A percentile compares a stretch with the other conserved stretches of the same genome.
Evolutionary conservation across 2,113 vertebrate genomes (phyloP).

Genomic region (Toxotes jaculatrix): DNA sequence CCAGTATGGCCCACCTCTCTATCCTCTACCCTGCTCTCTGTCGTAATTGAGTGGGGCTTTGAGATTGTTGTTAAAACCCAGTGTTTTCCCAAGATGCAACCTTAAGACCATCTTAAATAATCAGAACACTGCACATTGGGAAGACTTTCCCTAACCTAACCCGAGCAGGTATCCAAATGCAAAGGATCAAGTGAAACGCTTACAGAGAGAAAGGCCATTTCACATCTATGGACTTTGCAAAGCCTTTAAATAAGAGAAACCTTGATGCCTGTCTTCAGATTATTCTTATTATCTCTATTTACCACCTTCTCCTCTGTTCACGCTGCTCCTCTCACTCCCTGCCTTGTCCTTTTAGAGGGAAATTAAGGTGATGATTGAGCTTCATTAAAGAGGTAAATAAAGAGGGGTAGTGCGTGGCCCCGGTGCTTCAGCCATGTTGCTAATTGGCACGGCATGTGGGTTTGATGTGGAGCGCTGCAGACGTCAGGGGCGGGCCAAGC

Average conservation of each 20-base stretch:
- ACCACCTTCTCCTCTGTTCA: conserved; percentile 22
- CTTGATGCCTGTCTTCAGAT: conserved; percentile 34
- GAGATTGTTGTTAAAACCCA: conserved; percentile 88
- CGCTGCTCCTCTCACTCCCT: conserved; percentile 55
- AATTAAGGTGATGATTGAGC: conserved; percentile 76
- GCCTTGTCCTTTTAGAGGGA: conserved; percentile 68
- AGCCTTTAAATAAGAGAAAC: conserved; percentile 81
- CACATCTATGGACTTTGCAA: conserved; percentile 80
- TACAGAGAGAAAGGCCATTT: conserved; percentile 58
- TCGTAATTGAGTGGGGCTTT: conserved; percentile 92
- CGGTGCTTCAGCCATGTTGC: conserved; percentile 60
- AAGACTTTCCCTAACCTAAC: conserved; percentile 88
- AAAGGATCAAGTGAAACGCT: conserved; percentile 87
- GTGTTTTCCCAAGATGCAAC: conserved; percentile 81
- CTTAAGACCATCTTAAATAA: conserved; percentile 69
- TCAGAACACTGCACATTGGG: conserved; percentile 86
- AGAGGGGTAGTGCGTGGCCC: conserved; percentile 55
- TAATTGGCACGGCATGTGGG: conserved; percentile 76
- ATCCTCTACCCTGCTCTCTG: conserved; percentile 81
- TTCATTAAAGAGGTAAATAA: conserved; percentile 82
- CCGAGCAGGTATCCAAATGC: conserved; percentile 85
- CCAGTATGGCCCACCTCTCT: conserved; percentile 81
- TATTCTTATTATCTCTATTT: conserved; percentile 9
- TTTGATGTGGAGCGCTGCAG: conserved; percentile 69
- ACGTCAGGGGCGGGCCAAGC: conserved; percentile 57